Evolutionary conservation across 1,140 invertebrate species (phyloP), one percentile per base, ranked within the genome.

Genomic region (Solenopsis fugax): DNA sequence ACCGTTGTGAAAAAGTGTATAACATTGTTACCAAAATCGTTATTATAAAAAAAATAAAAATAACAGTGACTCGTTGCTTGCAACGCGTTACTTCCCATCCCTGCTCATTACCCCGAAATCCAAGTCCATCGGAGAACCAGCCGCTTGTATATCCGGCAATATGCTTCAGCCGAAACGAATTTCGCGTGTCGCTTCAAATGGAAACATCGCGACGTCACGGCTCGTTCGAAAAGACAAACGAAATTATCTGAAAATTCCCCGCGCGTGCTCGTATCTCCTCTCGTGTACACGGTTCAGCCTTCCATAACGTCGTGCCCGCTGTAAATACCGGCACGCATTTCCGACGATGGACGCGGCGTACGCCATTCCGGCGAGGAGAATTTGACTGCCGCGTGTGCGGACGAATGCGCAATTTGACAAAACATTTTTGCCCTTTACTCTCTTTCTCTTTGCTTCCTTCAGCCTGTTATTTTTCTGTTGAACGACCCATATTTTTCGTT

Each of bases 211-310:
- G 34, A 58, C 60, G 48, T n/a, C 29, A 18, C 29, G 13, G 34
- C 64, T 71, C 65, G 65, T 81, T 81, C 65, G 21, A 6, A 45
- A 81, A 81, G 78, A 71, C 24, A 71, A 71, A 71, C 37, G 52
- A 52, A 81, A 81, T 81, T 71, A 81, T 81, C 37, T 81, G 50
- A 81, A 81, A 71, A 81, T 81, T 71, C 24, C n/a, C 37, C n/a
- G 45, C 10, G 45, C 45, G 41, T 18, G 41, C 16, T 80, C 62
- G 48, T 69, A 37, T 69, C 29, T 48, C 45, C 34, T 21, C 24
- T n/a, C 37, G 16, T 41, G 41, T n/a, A n/a, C 41, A 34, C 12
- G n/a, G 21, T 71, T 69, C 21, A 41, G 29, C 12, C 12, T 24
- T 24, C 29, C 48, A 18, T 81, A 56, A 81, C 52, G 34, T 81